Percentiles rank a stretch among this genome's conserved stretches.
Conservation (phyloP, 2,888 invertebrate species). For the Andrena fulva region DNA sequence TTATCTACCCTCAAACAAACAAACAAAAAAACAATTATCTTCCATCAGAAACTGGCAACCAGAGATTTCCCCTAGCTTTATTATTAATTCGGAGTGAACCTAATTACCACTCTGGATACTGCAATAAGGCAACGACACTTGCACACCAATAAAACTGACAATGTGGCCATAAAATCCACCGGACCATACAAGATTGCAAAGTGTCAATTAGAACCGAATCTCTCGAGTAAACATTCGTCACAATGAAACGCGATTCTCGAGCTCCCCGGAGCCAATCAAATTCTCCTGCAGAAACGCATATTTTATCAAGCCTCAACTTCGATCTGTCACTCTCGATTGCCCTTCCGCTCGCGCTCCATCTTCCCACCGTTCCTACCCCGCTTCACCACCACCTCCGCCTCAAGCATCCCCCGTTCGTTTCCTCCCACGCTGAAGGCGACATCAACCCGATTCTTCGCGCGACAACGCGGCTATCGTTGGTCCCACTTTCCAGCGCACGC, state of each 20-base stretch:
- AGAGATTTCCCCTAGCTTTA: neutral
- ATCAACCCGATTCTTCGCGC: slow-evolving; percentile 9
- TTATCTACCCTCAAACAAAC: neutral
- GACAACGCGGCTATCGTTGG: slow-evolving; percentile 12
- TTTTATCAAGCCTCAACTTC: slow-evolving; percentile 15
- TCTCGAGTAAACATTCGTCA: neutral
- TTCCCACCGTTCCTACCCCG: neutral
- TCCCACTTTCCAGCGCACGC: slow-evolving; percentile 14
- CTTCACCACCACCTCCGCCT: neutral
- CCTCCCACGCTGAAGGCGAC: slow-evolving; percentile 2
- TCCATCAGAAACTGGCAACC: too few species aligned
- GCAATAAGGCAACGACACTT: too few species aligned
- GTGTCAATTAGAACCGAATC: neutral
- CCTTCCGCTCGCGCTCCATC: slow-evolving; percentile 12
- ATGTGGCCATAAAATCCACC: too few species aligned
- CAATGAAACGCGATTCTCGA: neutral
- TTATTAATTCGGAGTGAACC: neutral
- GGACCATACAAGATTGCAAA: too few species aligned
- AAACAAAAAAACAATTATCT: too few species aligned
- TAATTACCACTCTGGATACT: too few species aligned
- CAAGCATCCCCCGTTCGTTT: neutral
- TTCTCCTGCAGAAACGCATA: slow-evolving; percentile 3
- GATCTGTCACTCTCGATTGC: slow-evolving; percentile 28
- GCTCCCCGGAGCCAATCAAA: neutral
- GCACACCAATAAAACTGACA: too few species aligned